Evolutionary conservation across 1,140 invertebrate genomes (phyloP).

Genomic region (Drosophila lacertosa): DNA sequence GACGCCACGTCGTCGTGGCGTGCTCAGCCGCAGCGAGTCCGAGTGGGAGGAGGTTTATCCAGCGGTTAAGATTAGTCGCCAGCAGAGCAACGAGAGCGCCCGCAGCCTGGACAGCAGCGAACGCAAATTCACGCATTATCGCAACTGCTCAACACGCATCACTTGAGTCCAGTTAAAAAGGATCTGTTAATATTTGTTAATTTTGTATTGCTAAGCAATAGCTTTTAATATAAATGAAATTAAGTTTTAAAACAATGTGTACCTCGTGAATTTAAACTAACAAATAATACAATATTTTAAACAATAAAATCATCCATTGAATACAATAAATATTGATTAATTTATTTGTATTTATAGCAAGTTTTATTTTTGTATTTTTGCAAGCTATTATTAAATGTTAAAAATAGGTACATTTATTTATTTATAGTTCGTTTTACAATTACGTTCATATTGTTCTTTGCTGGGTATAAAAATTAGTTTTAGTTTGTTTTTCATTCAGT

Average conservation of each 20-base stretch:
- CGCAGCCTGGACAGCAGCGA: conserved; percentile 44
- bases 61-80: conserved; percentile 55
- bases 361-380: conserved; percentile 47
- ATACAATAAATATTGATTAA: conserved; percentile 43
- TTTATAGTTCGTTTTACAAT: conserved; percentile 17
- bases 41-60: conserved; percentile 82
- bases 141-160: conserved; percentile 78
- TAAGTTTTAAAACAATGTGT: background rate
- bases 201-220: too few relatives aligned
- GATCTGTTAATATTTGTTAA: background rate
- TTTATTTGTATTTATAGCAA: conserved; percentile 40
- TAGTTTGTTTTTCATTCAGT: conserved; percentile 31
- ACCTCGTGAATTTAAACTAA: too few relatives aligned
- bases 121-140: conserved; percentile 66
- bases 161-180: conserved; percentile 39
- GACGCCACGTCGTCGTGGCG: conserved; percentile 59
- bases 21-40: conserved; percentile 72
- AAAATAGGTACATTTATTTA: conserved; percentile 60
- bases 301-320: conserved; percentile 6
- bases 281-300: background rate
- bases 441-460: conserved; percentile 50
- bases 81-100: conserved; percentile 56
- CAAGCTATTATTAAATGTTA: conserved; percentile 51
- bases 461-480: conserved; percentile 72
- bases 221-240: too few relatives aligned